Percentiles rank a stretch among this genome's conserved stretches.
Conservation (phyloP, 2,888 invertebrate species). For the Acholoe squamosa region DNA sequence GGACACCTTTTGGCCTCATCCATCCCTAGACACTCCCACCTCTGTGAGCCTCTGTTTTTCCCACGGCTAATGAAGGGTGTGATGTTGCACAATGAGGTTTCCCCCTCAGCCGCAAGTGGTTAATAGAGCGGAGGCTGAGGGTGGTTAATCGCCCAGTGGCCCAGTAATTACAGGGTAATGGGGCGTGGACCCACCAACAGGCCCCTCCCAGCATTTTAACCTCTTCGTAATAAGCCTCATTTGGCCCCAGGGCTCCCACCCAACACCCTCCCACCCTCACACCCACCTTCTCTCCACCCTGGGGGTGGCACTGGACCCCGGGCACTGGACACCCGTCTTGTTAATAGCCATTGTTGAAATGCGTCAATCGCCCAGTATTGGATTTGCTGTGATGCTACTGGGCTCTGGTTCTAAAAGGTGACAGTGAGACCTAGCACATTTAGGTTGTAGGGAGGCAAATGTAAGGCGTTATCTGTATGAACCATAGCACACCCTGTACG, state of each 20-base stretch:
- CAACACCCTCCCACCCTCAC: neutral
- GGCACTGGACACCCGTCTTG: neutral
- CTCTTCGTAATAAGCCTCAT: conserved; percentile 20
- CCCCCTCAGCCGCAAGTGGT: neutral
- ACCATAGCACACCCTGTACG: too few species aligned
- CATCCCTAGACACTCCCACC: neutral
- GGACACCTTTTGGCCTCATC: too few species aligned
- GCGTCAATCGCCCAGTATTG: neutral
- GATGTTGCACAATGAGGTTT: conserved; percentile 55
- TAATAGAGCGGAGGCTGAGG: neutral
- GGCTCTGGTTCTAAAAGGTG: too few species aligned
- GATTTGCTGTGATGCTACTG: neutral
- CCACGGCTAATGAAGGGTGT: neutral
- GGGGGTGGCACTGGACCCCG: neutral
- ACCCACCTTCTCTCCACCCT: neutral
- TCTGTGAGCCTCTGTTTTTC: neutral
- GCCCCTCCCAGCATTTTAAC: conserved; percentile 54
- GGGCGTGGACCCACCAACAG: conserved; percentile 17
- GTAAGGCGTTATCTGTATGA: too few species aligned
- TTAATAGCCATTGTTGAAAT: conserved; percentile 22
- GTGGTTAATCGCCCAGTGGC: neutral
- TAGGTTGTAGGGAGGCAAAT: too few species aligned
- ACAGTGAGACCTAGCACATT: too few species aligned
- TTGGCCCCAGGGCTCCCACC: conserved; percentile 10
- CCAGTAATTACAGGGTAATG: conserved; percentile 55